phyloP scores from a whole-genome alignment of 2,113 vertebrate genomes.

The Acrocephalus kingi region DNA sequence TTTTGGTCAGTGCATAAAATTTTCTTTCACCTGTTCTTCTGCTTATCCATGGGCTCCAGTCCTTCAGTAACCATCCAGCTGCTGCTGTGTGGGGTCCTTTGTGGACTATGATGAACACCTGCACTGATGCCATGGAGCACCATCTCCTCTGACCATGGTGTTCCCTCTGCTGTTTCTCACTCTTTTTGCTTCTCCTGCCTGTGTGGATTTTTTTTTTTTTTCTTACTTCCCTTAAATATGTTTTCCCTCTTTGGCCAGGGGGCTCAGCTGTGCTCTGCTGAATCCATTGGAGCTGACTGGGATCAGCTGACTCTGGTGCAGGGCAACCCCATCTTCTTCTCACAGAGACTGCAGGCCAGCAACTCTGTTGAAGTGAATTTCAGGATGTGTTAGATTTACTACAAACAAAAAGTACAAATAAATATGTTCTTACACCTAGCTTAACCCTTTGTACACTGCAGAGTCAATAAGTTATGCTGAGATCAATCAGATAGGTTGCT shows the following conservation, averaged over 20 bases:
- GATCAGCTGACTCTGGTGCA: background rate
- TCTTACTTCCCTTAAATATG: background rate
- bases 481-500: accelerated
- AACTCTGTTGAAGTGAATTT: background rate
- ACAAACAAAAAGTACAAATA: background rate
- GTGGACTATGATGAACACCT: accelerated
- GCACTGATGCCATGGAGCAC: background rate
- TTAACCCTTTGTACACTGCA: background rate
- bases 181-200: background rate
- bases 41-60: background rate
- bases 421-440: background rate
- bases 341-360: accelerated
- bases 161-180: background rate
- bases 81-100: accelerated
- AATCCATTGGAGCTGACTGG: accelerated
- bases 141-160: background rate
- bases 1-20: background rate
- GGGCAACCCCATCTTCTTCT: background rate
- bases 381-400: background rate
- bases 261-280: background rate
- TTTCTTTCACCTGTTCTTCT: background rate
- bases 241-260: background rate
- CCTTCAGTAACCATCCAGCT: background rate
- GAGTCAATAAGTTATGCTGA: background rate
- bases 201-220: background rate